These are phyloP conservation scores for Pyrochroa serraticornis DNA, from an alignment of 2,888 invertebrate genomes.

Conservation along the genomic window DNA sequence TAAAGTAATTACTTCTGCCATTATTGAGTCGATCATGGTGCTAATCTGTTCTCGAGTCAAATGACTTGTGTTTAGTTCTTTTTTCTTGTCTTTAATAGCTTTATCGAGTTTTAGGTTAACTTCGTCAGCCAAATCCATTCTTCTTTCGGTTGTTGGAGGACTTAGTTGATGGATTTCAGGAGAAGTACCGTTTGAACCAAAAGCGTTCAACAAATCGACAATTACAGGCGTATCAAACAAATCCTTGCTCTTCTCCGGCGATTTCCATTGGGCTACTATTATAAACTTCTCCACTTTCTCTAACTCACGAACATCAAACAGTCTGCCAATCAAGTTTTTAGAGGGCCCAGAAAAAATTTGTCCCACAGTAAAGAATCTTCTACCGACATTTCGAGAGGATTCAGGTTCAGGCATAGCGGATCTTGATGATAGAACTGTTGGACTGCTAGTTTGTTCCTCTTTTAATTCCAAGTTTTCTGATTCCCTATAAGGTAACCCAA, in stretches of 20 bases:
- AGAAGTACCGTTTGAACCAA: no score
- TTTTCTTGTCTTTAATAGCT: background rate
- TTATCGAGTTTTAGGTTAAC: conserved; percentile 8
- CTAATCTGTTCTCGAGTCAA: conserved; percentile 1
- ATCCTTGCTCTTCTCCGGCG: background rate
- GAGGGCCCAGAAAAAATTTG: background rate
- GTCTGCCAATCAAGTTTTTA: background rate
- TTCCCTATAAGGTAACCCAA: background rate
- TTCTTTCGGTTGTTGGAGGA: background rate
- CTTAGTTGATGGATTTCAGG: no score
- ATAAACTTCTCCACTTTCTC: background rate
- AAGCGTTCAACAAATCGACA: no score
- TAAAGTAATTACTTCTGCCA: conserved; percentile 7
- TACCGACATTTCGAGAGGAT: no score
- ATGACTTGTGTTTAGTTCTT: background rate
- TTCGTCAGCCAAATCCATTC: background rate
- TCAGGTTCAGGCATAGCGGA: background rate
- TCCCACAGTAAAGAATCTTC: background rate
- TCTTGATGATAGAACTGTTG: background rate
- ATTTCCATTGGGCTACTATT: background rate
- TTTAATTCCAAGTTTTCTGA: no score
- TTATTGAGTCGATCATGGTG: conserved; percentile 8
- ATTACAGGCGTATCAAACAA: no score
- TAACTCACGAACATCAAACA: background rate
- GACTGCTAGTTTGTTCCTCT: no score